These are phyloP conservation scores for Pionites leucogaster DNA, from an alignment of 2,113 vertebrate genomes.

Conservation along the genomic window DNA sequence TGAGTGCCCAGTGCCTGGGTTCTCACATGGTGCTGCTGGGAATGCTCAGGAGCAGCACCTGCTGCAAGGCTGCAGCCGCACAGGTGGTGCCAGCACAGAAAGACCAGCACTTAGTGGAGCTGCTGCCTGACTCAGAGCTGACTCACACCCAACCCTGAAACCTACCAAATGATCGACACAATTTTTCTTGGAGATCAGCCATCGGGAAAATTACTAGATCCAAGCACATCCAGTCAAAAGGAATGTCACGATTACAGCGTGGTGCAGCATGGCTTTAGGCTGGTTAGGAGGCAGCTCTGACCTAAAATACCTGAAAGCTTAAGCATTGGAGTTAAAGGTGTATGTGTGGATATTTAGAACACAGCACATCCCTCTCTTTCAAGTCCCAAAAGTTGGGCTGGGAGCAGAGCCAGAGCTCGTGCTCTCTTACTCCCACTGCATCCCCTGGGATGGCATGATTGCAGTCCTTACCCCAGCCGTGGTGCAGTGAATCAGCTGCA, in stretches of 20 bases:
- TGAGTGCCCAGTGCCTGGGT: rapidly evolving
- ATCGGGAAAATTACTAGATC: conserved; percentile 57
- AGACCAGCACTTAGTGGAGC: neutral
- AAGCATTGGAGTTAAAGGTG: neutral
- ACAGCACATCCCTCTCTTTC: neutral
- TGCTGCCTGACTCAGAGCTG: conserved; percentile 60
- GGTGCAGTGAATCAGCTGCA: conserved; percentile 40
- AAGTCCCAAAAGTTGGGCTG: neutral
- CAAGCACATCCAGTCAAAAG: conserved; percentile 28
- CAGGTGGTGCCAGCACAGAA: neutral
- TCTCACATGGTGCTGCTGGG: neutral
- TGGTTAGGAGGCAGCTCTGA: neutral
- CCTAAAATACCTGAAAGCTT: conserved; percentile 14
- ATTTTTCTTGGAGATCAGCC: conserved; percentile 53
- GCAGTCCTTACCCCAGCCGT: neutral
- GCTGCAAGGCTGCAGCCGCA: rapidly evolving
- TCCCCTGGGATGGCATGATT: neutral
- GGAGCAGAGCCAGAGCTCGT: neutral
- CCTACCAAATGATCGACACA: conserved; percentile 57
- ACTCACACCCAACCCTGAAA: conserved; percentile 55
- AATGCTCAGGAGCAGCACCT: neutral
- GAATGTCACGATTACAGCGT: conserved; percentile 34
- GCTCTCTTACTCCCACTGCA: neutral
- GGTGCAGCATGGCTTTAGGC: conserved; percentile 27
- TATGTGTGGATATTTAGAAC: neutral